Base-by-base conservation (phyloP, 2,113 vertebrate genomes). In the Nerophis ophidion region DNA sequence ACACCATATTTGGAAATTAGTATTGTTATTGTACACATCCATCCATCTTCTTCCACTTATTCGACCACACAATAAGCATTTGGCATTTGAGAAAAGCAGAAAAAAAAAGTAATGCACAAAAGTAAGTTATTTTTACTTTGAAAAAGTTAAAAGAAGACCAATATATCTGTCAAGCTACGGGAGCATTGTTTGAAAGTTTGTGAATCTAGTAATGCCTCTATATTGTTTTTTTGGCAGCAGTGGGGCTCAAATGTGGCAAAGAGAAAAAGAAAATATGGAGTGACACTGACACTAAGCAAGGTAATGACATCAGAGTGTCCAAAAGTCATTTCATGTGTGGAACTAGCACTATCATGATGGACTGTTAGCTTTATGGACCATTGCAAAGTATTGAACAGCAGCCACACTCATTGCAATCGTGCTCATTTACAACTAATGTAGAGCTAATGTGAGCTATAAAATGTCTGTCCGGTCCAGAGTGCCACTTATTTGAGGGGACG, bases 391-490 rank as follows among this genome's bases (percentile, higher is more conserved):
- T 65, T 73, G 67, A 65, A 65, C 69, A 46, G 65, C 59, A 66
- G 76, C 57, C 13, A 15, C 44, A 64, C 65, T 44, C 65, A 48
- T 65, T 59, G 61, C 56, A 66, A 66, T 74, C 35, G 58, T 59
- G 54, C 75, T 81, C 72, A 82, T 87, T 81, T 83, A 79, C 70
- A 67, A 71, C 74, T 65, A 53, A 70, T 72, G 76, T 65, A 77
- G 71, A 68, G 48, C 71, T 81, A 81, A 82, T 81, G 76, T 65
- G 63, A 71, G 72, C 68, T 60, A 79, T 76, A 67, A 84, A 81
- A 75, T 68, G 76, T 82, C 72, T 61, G 73, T 77, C 75, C 62
- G 75, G 76, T 79, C 51, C 57, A 66, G 65, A 15, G 53, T 60
- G 50, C 48, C 68, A 59, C 42, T 14, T 13, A 42, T 73, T 75